Base-by-base conservation (phyloP, 2,888 invertebrate species). In the Endomychus coccineus region DNA sequence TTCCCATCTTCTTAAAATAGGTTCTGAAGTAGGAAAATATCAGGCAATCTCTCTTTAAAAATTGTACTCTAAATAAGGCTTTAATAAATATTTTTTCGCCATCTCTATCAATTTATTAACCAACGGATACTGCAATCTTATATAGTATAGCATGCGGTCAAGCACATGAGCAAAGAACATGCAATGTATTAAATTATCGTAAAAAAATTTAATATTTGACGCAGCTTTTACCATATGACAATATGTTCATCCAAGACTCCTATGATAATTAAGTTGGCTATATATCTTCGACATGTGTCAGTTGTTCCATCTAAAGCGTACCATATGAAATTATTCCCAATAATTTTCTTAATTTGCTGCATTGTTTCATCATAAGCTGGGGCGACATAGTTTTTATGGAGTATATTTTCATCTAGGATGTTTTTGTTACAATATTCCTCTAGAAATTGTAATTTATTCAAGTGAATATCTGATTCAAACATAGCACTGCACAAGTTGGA, bases 21-120 rank as follows among this genome's bases (percentile, higher is more conserved):
- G 34, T 35, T 35, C 32, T 3, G 21, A 22, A 15, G 23, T 33
- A 10, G 21, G 17, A 27, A 4, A 5, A 11, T 14, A 16, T 22
- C n/a, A n/a, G n/a, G n/a, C n/a, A n/a, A n/a, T n/a, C n/a, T n/a
- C n/a, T n/a, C n/a, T 16, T 38, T 11, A 38, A 38, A 17, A 34
- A 21, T 21, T 38, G 38, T 13, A 36, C 25, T 25, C 4, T 16
- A 14, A 38, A 34, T 9, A 25, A 34, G n/a, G 23, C 38, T 36
- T 38, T 38, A 11, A 35, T 15, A 38, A 38, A 38, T 19, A 38
- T 35, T 35, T 36, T 17, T 34, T 36, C 25, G 11, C 38, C 24
- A 35, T 38, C 25, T 24, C 13, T 35, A 36, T 38, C 22, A 38
- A 36, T 24, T 38, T 14, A 23, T 38, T 38, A 13, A 38, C 16